Evolutionary conservation across 2,113 vertebrate species (phyloP).

Genomic region (Motacilla alba): DNA sequence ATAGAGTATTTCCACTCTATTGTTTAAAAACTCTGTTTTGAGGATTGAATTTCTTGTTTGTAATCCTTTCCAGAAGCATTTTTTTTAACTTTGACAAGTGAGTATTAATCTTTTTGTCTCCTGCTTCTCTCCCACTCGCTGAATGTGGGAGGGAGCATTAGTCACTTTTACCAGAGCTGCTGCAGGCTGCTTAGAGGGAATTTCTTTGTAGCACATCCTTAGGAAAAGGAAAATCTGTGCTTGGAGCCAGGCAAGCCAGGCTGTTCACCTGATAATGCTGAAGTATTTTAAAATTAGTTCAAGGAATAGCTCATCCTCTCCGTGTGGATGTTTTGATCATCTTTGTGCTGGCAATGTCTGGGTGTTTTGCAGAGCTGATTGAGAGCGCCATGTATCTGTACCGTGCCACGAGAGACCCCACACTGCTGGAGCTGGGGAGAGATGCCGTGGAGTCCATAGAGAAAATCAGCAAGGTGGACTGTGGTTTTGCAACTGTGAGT

Average conservation of each 20-base stretch:
- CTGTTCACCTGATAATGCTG: background rate
- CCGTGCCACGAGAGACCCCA: slow-evolving; percentile 91
- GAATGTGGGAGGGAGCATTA: background rate
- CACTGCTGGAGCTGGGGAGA: slow-evolving; percentile 88
- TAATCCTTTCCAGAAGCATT: background rate
- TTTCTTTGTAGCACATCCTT: background rate
- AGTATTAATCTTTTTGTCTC: background rate
- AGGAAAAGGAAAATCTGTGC: background rate
- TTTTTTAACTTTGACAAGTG: background rate
- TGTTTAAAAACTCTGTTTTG: background rate
- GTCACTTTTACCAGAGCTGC: background rate
- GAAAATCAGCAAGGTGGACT: slow-evolving; percentile 89
- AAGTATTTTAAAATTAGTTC: background rate
- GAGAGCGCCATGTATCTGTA: slow-evolving; percentile 99
- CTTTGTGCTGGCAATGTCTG: background rate
- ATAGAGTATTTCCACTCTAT: background rate
- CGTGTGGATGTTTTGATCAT: background rate
- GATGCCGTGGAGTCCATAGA: slow-evolving; percentile 95
- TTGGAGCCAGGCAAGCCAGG: background rate
- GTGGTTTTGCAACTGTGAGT: slow-evolving; percentile 96
- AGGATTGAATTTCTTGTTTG: background rate
- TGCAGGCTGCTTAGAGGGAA: background rate
- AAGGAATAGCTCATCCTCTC: background rate
- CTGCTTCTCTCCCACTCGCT: background rate
- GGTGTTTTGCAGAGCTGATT: slow-evolving; percentile 84